Evolutionary conservation across 1,140 invertebrate genomes (phyloP), one percentile per base, ranked within the genome.

Genomic region (Heliothis virescens): DNA sequence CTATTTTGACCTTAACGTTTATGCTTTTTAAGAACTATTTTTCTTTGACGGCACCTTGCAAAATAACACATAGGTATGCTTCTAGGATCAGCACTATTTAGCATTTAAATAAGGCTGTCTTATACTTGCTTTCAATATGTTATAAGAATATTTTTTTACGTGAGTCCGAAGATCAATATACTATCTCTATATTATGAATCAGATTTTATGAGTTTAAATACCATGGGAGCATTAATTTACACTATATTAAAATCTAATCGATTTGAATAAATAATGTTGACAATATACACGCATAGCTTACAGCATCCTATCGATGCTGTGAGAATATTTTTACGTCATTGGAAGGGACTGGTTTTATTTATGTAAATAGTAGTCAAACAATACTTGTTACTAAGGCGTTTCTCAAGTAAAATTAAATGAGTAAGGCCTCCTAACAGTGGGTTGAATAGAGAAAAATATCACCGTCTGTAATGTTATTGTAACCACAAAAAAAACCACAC

Each of bases 1-100:
- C 77, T 79, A 77, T 73, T 50, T 74, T 83, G 85, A 26, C 82
- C 84, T 79, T 78, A 79, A 84, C 85, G 53, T 48, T 15, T 47
- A 15, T 71, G 48, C 60, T 73, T 82, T 75, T 18, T 41, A 47
- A 59, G 47, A 63, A 79, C 76, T 63, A 82, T 59, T 75, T 69
- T 82, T 73, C 18, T 73, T 59, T 73, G 34, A 18, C 71, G 47
- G 29, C 16, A 18, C 53, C 41, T 41, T 59, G 71, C 60, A 41
- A 74, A 74, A 74, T 18, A 16, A 13, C 55, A 60, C 41, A n/a
- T n/a, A n/a, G n/a, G 18, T 26, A 15, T 21, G n/a, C 41, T 74
- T 60, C 48, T 48, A 57, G 57, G 41, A 16, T 73, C 48, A 69
- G 16, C 47, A 34, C 62, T 16, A 63, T 41, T 63, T 47, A 63